phyloP scores from a whole-genome alignment of 1,140 invertebrate genomes.

The Magallana ariakensis region DNA sequence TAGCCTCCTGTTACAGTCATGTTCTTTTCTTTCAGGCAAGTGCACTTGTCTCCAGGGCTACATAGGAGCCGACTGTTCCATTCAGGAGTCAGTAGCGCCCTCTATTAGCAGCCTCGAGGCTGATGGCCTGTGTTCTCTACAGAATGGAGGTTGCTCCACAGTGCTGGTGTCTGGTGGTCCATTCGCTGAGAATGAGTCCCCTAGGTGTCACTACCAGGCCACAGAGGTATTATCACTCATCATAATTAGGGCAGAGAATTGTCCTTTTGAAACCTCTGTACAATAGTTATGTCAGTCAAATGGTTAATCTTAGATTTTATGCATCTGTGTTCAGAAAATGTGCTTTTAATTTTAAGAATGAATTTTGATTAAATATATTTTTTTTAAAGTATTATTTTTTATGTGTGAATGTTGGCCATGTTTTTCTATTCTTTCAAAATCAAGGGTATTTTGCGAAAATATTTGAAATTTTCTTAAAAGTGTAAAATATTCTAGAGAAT shows the following conservation, averaged over 20 bases:
- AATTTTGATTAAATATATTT: background rate
- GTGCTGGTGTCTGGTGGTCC: conserved; percentile 33
- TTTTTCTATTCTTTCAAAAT: background rate
- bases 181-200: background rate
- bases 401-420: background rate
- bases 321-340: no score
- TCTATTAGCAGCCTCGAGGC: conserved; percentile 13
- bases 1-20: no score
- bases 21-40: background rate
- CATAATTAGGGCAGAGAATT: background rate
- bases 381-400: background rate
- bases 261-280: no score
- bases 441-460: background rate
- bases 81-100: conserved; percentile 20
- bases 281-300: no score
- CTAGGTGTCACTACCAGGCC: conserved; percentile 40
- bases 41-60: conserved; percentile 22
- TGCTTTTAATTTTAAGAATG: background rate
- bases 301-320: no score
- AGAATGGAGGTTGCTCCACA: conserved; percentile 1
- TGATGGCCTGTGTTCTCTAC: conserved; percentile 33
- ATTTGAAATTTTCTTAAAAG: no score
- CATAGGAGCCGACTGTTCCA: conserved; percentile 30
- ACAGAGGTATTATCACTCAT: background rate
- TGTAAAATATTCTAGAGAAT: no score